phyloP scores from a whole-genome alignment of 2,113 vertebrate genomes.

The Tor tambroides region DNA sequence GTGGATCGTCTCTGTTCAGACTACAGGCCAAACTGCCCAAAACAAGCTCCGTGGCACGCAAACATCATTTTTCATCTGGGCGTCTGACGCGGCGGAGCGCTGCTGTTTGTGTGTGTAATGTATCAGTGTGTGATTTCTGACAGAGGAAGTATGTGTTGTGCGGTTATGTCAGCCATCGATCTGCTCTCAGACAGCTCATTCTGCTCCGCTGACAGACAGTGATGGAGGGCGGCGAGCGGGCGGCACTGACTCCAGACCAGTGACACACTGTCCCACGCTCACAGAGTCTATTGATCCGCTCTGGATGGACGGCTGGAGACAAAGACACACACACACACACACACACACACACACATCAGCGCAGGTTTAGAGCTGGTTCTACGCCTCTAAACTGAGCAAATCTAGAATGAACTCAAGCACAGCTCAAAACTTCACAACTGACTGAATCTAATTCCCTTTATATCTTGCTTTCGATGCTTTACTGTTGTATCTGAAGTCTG shows the following conservation, averaged over 20 bases:
- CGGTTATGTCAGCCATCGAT: slow-evolving; percentile 91
- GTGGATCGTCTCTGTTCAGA: background rate
- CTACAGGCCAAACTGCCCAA: background rate
- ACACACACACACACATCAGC: slow-evolving; percentile 61
- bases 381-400: slow-evolving; percentile 35
- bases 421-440: slow-evolving; percentile 36
- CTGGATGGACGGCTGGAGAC: slow-evolving; percentile 75
- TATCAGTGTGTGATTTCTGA: slow-evolving; percentile 85
- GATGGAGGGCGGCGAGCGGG: slow-evolving; percentile 84
- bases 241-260: slow-evolving; percentile 88
- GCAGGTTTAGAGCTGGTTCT: slow-evolving; percentile 64
- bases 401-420: slow-evolving; percentile 45
- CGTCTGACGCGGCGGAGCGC: background rate
- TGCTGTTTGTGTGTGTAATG: slow-evolving; percentile 71
- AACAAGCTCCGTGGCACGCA: background rate
- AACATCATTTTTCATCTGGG: slow-evolving; percentile 72
- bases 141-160: slow-evolving; percentile 72
- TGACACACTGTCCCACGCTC: slow-evolving; percentile 85
- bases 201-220: slow-evolving; percentile 89
- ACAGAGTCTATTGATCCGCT: slow-evolving; percentile 92
- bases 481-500: slow-evolving; percentile 11
- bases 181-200: slow-evolving; percentile 96
- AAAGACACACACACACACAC: slow-evolving; percentile 75
- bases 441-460: slow-evolving; percentile 33
- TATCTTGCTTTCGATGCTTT: background rate